Evolutionary conservation across 2,113 vertebrate genomes (phyloP), one percentile per base, ranked within the genome.

Genomic region (Calidris pugnax): DNA sequence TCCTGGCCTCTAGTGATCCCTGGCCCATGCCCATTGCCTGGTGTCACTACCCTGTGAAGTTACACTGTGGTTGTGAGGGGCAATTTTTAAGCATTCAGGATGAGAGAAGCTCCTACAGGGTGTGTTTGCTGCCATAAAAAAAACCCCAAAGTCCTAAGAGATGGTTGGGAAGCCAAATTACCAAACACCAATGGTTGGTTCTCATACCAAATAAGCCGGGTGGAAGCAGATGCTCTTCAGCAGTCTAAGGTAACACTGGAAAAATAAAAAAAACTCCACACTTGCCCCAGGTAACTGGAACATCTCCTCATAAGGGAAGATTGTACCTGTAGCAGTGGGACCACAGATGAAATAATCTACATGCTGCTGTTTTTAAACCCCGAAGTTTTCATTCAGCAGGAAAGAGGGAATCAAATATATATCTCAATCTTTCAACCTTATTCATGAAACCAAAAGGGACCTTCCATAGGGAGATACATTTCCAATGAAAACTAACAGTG

Each of bases 401-500:
- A 94, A 15, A 24, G 1, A 84, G 8, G 20, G 47, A 94, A 75
- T 74, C 33, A 90, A 80, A 88, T 5, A 12, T 5, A 12, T 8
- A 81, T 53, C 72, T 68, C 51, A 68, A 28, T 78, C 56, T 51
- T 84, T 28, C 43, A 85, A 66, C 32, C 13, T 64, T 82, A 85
- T 62, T 93, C 72, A 85, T 23, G 33, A 90, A 95, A 80, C 67
- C 57, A 50, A 81, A 89, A 83, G 48, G 60, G 53, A 86, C 43
- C 62, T 92, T 94, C 84, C n/a, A 67, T 3, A 82, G 47, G 18
- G 72, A 81, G 22, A 69, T 23, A 67, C 13, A 37, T 55, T 74
- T 95, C 94, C 91, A 93, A 74, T 41, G 77, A 76, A 80, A 91
- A 94, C 75, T 67, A 89, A 87, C 64, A 62, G 71, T 32, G 63